These are phyloP conservation scores for Clarias magur DNA, from an alignment of 2,113 vertebrate genomes.

Conservation along the genomic window DNA sequence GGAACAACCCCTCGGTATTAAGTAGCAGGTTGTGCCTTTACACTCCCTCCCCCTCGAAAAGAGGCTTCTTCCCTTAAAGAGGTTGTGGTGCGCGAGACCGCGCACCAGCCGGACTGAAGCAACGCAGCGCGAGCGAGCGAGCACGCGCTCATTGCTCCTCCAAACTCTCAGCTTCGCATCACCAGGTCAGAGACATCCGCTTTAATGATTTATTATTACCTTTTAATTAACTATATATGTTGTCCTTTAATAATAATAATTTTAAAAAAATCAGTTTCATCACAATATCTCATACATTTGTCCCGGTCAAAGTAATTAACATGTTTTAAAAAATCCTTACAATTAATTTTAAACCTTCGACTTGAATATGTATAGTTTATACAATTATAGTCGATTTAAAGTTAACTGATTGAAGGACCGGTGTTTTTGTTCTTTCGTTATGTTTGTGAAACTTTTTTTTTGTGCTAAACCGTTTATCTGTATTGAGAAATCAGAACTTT, in stretches of 20 bases:
- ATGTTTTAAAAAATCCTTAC: background rate
- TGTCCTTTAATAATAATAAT: too few species aligned
- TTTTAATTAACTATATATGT: background rate
- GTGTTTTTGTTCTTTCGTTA: background rate
- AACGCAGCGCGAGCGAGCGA: background rate
- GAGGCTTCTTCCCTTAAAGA: conserved; percentile 72
- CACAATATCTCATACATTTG: background rate
- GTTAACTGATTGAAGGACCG: background rate
- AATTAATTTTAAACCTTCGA: background rate
- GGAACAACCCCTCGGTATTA: conserved; percentile 92
- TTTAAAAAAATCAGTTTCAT: too few species aligned
- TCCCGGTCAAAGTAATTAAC: background rate
- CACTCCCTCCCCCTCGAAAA: conserved; percentile 83
- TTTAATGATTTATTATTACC: background rate
- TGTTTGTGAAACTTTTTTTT: background rate
- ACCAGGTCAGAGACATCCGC: background rate
- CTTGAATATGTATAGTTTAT: background rate
- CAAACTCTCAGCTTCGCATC: background rate
- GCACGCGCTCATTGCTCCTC: background rate
- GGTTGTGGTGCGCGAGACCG: conserved; percentile 26
- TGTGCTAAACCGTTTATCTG: background rate
- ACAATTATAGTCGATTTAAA: background rate
- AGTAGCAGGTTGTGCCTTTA: conserved; percentile 86
- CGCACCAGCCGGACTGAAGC: conserved; percentile 55
- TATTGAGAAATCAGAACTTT: background rate